Evolutionary conservation across 2,797 vertebrate genomes (phyloP).

Genomic region (Hydrolagus colliei): DNA sequence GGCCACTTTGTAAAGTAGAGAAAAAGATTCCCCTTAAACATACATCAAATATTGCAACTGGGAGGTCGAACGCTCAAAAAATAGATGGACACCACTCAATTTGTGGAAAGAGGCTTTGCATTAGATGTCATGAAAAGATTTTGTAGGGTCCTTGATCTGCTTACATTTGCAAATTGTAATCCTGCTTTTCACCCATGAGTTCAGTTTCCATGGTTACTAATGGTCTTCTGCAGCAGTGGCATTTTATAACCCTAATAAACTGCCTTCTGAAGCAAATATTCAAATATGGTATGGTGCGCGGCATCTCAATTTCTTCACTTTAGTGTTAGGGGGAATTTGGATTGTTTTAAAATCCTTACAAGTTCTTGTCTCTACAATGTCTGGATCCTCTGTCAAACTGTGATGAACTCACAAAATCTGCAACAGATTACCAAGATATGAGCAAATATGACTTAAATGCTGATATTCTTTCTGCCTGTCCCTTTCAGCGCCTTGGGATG

Average conservation of each 20-base stretch:
- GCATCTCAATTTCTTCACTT: too few relatives aligned
- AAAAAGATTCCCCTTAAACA: too few relatives aligned
- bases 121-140: not conserved
- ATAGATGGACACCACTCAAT: too few relatives aligned
- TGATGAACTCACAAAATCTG: not conserved
- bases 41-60: too few relatives aligned
- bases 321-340: not conserved
- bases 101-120: too few relatives aligned
- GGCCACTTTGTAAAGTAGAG: too few relatives aligned
- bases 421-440: not conserved
- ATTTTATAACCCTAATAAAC: not conserved
- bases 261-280: not conserved
- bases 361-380: not conserved
- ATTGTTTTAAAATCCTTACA: not conserved
- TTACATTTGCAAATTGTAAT: not conserved
- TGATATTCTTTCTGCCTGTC: not conserved
- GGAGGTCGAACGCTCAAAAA: too few relatives aligned
- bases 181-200: not conserved
- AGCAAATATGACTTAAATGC: not conserved
- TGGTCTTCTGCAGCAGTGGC: not conserved
- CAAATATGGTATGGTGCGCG: not conserved
- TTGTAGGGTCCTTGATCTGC: not conserved
- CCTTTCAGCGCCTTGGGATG: not conserved
- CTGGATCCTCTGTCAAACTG: not conserved
- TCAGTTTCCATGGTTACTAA: conserved; percentile 6